Evolutionary conservation across 2,888 invertebrate species (phyloP), one percentile per base, ranked within the genome.

Genomic region (Polyploca ridens): DNA sequence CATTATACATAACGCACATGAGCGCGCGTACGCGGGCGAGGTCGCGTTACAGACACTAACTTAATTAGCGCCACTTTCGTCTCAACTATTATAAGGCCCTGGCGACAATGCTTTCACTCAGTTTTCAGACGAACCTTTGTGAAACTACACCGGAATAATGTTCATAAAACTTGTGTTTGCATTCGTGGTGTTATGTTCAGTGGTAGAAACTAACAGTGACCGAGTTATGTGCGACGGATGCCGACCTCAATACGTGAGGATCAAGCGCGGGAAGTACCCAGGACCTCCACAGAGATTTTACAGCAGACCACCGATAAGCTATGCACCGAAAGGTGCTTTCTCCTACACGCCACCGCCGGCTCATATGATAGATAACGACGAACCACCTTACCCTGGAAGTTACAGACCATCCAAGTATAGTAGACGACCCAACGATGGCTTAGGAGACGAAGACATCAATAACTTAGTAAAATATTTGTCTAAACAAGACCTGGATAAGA

Each of bases 51-150:
- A 68, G 73, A 69, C 76, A 77, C 89, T 91, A 92, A 91, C 80
- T 86, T 73, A 87, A 92, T 93, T 93, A 79, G 78, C 91, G 84
- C 86, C 68, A 86, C 92, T 93, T 92, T 92, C 92, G 69, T 83
- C 77, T 77, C 82, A 81, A 76, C 83, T 85, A 84, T 88, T 93
- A 93, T 91, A 93, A 92, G 90, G 84, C 81, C 66, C 67, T 66
- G 63, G 73, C 65, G 69, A 77, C 68, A 76, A 73, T 79, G 81
- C 88, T 87, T 84, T 83, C 86, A 71, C 83, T 88, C 87, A 91
- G 90, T 93, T 86, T 84, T 83, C 83, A 84, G 81, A 59, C 59
- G 66, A 70, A 67, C 59, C 66, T 67, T 65, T 64, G 62, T 41
- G 61, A 7, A 19, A 11, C 62, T 61, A 71, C 65, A 66, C 63